Conservation (phyloP, 2,888 invertebrate species). For the Diarsia dahlii region DNA sequence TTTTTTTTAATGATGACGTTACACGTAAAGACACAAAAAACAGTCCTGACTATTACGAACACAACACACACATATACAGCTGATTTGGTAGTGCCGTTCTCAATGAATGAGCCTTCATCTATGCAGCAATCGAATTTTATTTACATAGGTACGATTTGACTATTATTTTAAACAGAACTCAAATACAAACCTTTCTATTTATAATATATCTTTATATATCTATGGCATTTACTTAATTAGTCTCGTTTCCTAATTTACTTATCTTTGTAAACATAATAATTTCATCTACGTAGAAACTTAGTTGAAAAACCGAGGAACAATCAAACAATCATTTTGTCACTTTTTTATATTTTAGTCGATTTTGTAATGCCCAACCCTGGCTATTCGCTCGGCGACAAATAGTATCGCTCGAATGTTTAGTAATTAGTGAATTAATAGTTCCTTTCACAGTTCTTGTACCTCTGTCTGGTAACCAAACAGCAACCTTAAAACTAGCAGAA, state of each 20-base stretch:
- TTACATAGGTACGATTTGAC: not conserved
- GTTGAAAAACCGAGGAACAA: constrained; percentile 3
- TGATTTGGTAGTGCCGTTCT: not conserved
- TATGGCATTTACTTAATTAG: constrained; percentile 62
- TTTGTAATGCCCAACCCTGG: constrained; percentile 22
- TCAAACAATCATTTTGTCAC: not conserved
- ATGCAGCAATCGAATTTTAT: not conserved
- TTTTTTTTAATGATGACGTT: not conserved
- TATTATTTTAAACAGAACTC: not conserved
- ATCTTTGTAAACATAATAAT: not conserved
- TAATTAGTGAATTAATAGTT: constrained; percentile 66
- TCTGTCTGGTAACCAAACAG: not conserved
- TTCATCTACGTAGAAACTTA: not conserved
- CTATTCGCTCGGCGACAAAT: constrained; percentile 53
- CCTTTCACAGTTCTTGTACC: constrained; percentile 3
- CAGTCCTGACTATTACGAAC: not conserved
- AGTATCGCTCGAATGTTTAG: constrained; percentile 58
- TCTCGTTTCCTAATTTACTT: constrained; percentile 19
- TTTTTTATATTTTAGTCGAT: constrained; percentile 11
- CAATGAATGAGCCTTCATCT: not conserved
- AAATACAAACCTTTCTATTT: constrained; percentile 13
- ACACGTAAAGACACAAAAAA: not conserved
- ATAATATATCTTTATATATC: constrained; percentile 8
- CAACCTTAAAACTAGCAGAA: not conserved
- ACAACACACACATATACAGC: not conserved